Conservation (phyloP, 2,797 vertebrate genomes). For the Zenarchopterus dispar region DNA sequence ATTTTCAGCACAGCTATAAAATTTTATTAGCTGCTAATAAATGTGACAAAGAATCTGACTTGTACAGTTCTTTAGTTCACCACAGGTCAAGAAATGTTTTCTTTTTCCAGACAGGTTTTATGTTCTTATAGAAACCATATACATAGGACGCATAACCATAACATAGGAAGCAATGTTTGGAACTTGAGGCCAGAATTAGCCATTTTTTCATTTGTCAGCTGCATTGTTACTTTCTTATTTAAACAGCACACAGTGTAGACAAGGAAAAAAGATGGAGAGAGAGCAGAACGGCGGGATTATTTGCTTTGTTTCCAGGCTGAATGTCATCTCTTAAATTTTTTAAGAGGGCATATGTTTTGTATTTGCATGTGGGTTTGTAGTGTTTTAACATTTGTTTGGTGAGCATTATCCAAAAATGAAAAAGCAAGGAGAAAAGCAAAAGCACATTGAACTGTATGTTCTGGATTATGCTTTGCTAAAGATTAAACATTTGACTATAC, state of each 20-base stretch:
- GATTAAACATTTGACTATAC: too few relatives aligned
- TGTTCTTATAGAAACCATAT: background rate
- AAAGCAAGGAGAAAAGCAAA: too few relatives aligned
- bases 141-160: too few relatives aligned
- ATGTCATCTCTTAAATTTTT: background rate
- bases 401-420: too few relatives aligned
- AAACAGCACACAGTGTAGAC: background rate
- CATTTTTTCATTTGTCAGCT: background rate
- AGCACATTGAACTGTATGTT: too few relatives aligned
- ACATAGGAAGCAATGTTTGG: background rate
- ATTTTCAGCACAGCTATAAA: background rate
- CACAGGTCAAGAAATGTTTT: background rate
- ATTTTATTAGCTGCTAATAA: constrained; percentile 4
- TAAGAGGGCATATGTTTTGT: too few relatives aligned
- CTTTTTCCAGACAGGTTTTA: background rate
- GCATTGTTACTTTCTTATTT: background rate
- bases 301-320: background rate
- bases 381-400: too few relatives aligned
- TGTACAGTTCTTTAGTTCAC: background rate
- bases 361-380: too few relatives aligned
- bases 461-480: too few relatives aligned
- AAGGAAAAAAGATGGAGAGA: background rate
- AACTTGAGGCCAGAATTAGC: background rate
- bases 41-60: background rate
- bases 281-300: background rate